These are phyloP conservation scores for Paratrypauchen microcephalus DNA, from an alignment of 2,797 vertebrate species.

Conservation along the genomic window DNA sequence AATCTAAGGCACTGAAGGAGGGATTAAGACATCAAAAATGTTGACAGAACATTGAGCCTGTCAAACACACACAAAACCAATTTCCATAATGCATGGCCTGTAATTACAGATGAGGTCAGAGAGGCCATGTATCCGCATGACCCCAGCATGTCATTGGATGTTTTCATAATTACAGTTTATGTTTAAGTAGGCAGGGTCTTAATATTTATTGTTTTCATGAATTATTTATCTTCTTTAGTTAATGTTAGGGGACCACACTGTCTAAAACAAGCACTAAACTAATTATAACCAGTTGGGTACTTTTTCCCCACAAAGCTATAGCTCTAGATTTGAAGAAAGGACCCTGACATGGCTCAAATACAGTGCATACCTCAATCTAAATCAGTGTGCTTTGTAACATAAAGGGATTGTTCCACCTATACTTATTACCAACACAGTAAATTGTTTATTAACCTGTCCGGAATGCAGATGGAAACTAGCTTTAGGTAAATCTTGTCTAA, in stretches of 20 bases:
- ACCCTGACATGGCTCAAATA: neutral
- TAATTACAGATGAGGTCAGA: constrained; percentile 73
- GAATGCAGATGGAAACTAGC: too few relatives aligned
- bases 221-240: neutral
- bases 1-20: constrained; percentile 44
- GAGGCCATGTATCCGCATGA: constrained; percentile 47
- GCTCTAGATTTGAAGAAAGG: neutral
- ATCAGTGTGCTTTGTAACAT: too few relatives aligned
- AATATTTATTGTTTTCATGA: constrained; percentile 23
- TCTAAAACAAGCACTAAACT: neutral
- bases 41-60: constrained; percentile 57
- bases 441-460: too few relatives aligned
- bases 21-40: constrained; percentile 50
- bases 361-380: neutral
- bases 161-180: constrained; percentile 36
- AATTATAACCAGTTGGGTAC: neutral
- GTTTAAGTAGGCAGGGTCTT: constrained; percentile 23
- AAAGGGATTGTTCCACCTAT: too few relatives aligned
- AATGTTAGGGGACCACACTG: neutral
- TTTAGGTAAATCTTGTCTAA: too few relatives aligned
- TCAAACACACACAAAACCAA: constrained; percentile 59
- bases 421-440: neutral
- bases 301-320: neutral
- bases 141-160: constrained; percentile 38
- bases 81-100: constrained; percentile 72